phyloP scores from a whole-genome alignment of 2,113 vertebrate genomes.

The Fregetta grallaria region DNA sequence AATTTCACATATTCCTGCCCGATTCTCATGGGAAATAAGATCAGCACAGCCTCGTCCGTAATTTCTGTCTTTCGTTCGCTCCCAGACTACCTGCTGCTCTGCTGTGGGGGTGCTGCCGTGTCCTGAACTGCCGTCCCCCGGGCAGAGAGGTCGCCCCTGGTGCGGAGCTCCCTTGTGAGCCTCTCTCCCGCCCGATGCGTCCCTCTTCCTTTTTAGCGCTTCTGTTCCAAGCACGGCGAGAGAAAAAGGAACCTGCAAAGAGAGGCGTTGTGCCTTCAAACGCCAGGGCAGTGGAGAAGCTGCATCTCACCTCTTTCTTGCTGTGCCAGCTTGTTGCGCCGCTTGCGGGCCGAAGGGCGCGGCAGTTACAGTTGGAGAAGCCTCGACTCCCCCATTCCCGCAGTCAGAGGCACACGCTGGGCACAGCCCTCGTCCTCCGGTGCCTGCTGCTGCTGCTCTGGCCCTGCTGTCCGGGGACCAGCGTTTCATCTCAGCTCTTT shows the following conservation, averaged over 20 bases:
- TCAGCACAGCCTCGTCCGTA: neutral
- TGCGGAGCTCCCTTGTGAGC: neutral
- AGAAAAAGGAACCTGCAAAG: neutral
- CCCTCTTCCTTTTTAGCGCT: neutral
- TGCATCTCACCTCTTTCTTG: neutral
- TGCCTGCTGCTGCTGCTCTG: neutral
- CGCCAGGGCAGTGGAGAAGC: neutral
- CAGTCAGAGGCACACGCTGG: neutral
- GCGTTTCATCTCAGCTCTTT: neutral
- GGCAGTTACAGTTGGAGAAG: neutral
- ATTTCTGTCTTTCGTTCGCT: accelerated
- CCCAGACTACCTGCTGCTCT: too few species aligned
- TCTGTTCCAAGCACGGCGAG: neutral
- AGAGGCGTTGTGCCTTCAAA: neutral
- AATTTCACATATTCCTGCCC: neutral
- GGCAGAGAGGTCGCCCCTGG: too few species aligned
- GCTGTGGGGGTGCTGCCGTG: neutral
- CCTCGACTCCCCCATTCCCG: accelerated
- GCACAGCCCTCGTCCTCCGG: accelerated
- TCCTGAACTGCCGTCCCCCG: neutral
- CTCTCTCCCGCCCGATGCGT: accelerated
- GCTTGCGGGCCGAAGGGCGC: accelerated
- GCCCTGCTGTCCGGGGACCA: accelerated
- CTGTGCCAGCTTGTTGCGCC: neutral
- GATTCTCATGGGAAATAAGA: accelerated